phyloP scores from a whole-genome alignment of 2,113 vertebrate species.

The Entelurus aequoreus region DNA sequence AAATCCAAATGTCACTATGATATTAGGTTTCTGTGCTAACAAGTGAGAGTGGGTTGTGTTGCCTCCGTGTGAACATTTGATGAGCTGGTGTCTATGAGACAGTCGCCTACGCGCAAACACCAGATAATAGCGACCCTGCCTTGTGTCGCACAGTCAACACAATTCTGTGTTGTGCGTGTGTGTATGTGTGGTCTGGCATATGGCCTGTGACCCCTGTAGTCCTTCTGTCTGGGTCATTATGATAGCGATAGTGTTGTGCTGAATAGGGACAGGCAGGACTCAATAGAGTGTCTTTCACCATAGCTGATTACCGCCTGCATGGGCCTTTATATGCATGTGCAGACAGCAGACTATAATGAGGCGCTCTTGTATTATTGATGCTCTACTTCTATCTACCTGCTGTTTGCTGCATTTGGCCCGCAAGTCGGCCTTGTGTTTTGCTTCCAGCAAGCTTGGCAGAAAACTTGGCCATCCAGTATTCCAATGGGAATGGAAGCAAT shows the following conservation, averaged over 20 bases:
- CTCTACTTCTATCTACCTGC: slow-evolving; percentile 1
- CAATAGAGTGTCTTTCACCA: slow-evolving; percentile 1
- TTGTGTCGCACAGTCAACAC: neutral
- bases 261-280: slow-evolving; percentile 3
- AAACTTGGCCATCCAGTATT: neutral
- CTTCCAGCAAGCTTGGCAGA: slow-evolving; percentile 5
- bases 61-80: neutral
- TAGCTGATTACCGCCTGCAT: neutral
- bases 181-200: slow-evolving; percentile 1
- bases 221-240: slow-evolving; percentile 5
- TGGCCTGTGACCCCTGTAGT: slow-evolving; percentile 3
- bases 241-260: slow-evolving; percentile 2
- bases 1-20: neutral
- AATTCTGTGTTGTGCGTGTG: neutral
- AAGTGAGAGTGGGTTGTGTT: neutral
- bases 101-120: neutral
- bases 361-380: slow-evolving; percentile 1
- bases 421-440: neutral
- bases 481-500: too few relatives aligned
- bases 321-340: neutral
- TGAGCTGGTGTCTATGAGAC: slow-evolving; percentile 7
- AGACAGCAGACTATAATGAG: slow-evolving; percentile 3
- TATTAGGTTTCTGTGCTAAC: neutral
- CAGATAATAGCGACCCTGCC: slow-evolving; percentile 6
- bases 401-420: neutral